Percentiles rank a stretch among this genome's conserved stretches.
Evolutionary conservation across 2,888 invertebrate species (phyloP).

Genomic region (Mythimna pallens): DNA sequence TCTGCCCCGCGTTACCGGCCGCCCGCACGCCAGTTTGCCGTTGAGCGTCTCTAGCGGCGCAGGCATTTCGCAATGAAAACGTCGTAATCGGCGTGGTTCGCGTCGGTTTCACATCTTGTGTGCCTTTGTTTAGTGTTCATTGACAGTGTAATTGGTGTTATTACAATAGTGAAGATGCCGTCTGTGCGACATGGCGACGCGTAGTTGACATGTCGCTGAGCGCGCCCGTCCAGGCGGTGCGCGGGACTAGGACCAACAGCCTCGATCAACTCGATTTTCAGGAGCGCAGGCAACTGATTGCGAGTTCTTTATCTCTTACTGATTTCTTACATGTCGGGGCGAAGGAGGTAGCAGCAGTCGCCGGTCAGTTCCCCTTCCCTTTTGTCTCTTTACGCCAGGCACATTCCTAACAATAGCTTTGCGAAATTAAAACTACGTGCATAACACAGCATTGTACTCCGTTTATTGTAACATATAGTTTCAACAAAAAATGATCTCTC

Average conservation of each 20-base stretch:
- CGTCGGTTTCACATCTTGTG: slow-evolving; percentile 79
- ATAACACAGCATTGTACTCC: slow-evolving; percentile 66
- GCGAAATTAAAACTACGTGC: slow-evolving; percentile 78
- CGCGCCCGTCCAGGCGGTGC: slow-evolving; percentile 89
- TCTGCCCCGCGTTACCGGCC: slow-evolving; percentile 78
- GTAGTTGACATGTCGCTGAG: slow-evolving; percentile 90
- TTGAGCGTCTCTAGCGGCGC: slow-evolving; percentile 88
- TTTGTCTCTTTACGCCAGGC: slow-evolving; percentile 70
- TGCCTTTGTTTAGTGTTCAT: slow-evolving; percentile 84
- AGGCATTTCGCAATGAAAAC: slow-evolving; percentile 79
- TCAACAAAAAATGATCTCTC: slow-evolving; percentile 23
- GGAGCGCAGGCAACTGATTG: slow-evolving; percentile 97
- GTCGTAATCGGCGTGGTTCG: slow-evolving; percentile 72
- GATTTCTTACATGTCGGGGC: slow-evolving; percentile 95
- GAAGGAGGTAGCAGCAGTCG: slow-evolving; percentile 89
- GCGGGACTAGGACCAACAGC: slow-evolving; percentile 93
- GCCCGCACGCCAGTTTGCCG: slow-evolving; percentile 86
- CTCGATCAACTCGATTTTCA: slow-evolving; percentile 97
- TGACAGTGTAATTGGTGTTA: slow-evolving; percentile 79
- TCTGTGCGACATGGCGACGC: slow-evolving; percentile 83
- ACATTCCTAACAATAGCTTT: slow-evolving; percentile 85
- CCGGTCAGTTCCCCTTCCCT: slow-evolving; percentile 83
- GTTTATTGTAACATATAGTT: slow-evolving; percentile 49
- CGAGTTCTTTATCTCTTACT: slow-evolving; percentile 96
- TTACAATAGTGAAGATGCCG: slow-evolving; percentile 78